Conservation (phyloP, 2,113 vertebrate species). For the Orcinus orca region DNA sequence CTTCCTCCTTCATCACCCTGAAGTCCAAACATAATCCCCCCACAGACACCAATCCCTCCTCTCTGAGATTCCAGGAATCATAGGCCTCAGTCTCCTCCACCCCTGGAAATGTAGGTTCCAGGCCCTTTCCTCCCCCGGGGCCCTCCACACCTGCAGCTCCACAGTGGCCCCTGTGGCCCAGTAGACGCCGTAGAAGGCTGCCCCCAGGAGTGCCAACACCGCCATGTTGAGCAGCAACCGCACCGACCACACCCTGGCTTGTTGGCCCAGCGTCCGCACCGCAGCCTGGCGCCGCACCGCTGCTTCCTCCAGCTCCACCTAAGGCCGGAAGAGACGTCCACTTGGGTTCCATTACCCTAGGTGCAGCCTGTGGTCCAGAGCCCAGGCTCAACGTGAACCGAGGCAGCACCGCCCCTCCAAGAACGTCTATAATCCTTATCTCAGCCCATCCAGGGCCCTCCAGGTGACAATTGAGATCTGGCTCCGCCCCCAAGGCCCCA, state of each 20-base stretch:
- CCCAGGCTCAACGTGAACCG: background rate
- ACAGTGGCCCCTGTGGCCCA: conserved; percentile 67
- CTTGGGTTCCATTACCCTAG: no score
- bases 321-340: background rate
- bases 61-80: background rate
- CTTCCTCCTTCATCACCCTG: background rate
- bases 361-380: no score
- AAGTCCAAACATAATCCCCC: background rate
- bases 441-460: background rate
- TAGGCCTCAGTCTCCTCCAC: background rate
- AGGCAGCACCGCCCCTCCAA: background rate
- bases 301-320: conserved; percentile 93
- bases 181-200: conserved; percentile 84
- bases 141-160: conserved; percentile 79
- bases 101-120: background rate
- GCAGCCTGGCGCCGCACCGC: conserved; percentile 75
- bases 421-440: no score
- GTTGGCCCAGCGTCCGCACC: conserved; percentile 78
- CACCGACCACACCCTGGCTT: conserved; percentile 76
- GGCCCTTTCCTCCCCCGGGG: background rate
- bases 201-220: conserved; percentile 79
- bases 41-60: background rate
- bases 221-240: conserved; percentile 81
- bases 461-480: accelerated
- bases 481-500: background rate